Evolutionary conservation across 2,888 invertebrate species (phyloP), one percentile per base, ranked within the genome.

Genomic region (Dynastes maya): DNA sequence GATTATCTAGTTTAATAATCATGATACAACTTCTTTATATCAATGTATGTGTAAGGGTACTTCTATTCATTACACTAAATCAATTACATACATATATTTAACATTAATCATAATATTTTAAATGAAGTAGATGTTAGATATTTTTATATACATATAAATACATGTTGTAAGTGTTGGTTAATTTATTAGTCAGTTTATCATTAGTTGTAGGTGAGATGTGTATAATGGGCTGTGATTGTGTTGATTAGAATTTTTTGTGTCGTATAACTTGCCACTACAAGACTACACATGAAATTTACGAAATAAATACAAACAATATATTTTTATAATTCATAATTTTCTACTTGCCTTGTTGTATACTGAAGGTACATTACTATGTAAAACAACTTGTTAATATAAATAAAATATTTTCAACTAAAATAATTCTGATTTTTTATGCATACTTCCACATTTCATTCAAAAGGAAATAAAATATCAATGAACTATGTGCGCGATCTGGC

Each of bases 171-270:
- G 16, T 61, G 61, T 61, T 74, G 37, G 45, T 55, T 74, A 74
- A 74, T 74, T 74, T 74, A 74, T 74, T 74, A 74, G 72, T 40
- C 27, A 74, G 11, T 40, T 61, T 61, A 40, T 72, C 40, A 16
- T 37, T 78, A 61, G 58, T 76, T 76, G 13, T 70, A 32, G 27
- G 16, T 67, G 22, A 58, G 37, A 61, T 72, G 22, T 79, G 63
- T 70, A 49, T 78, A 68, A 45, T 74, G 79, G 79, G 79, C 79
- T 79, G 79, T 79, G 79, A 79, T 79, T 79, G 77, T 63, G 77
- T 74, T 77, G 72, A 79, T 65, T 55, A 53, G 49, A 78, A 70
- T 6, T 64, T 72, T 45, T 58, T 74, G 55, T 78, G 67, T 40
- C 51, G 53, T 51, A 13, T 58, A 53, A 79, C 79, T 79, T 79